Conservation (phyloP, 2,113 vertebrate species). For the Zapus hudsonius region DNA sequence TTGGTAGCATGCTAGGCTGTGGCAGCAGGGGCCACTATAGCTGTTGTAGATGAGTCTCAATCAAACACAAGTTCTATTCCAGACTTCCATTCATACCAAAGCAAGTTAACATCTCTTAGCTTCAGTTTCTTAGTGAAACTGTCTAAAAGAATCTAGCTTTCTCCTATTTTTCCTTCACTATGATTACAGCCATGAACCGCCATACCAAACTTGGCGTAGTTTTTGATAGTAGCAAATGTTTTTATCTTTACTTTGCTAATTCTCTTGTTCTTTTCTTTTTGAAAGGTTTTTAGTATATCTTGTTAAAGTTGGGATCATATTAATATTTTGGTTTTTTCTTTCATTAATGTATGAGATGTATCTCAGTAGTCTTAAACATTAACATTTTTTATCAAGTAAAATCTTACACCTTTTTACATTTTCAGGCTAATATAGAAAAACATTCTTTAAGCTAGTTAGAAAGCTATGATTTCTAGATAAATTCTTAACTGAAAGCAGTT, state of each 20-base stretch:
- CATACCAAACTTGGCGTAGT: neutral
- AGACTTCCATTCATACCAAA: too few species aligned
- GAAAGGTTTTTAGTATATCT: constrained; percentile 1
- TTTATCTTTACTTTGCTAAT: constrained; percentile 23
- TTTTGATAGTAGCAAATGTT: constrained; percentile 41
- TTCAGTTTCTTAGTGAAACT: too few species aligned
- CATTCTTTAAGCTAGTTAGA: neutral
- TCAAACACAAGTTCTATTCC: too few species aligned
- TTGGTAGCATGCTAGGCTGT: too few species aligned
- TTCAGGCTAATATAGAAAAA: constrained; percentile 41
- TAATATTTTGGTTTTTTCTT: neutral
- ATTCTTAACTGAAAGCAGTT: neutral
- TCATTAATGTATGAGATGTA: neutral
- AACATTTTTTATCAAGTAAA: constrained; percentile 39
- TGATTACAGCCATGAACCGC: neutral
- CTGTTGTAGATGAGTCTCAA: too few species aligned
- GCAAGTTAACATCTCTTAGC: too few species aligned
- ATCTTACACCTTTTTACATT: constrained; percentile 2
- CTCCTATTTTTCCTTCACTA: too few species aligned
- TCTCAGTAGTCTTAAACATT: constrained; percentile 40
- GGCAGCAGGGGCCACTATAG: too few species aligned
- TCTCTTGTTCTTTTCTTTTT: constrained; percentile 31
- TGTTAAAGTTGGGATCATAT: constrained; percentile 1
- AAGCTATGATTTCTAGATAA: neutral
- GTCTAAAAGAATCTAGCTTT: too few species aligned